Base-by-base conservation (phyloP, 1,140 invertebrate species). In the Euschistus heros region DNA sequence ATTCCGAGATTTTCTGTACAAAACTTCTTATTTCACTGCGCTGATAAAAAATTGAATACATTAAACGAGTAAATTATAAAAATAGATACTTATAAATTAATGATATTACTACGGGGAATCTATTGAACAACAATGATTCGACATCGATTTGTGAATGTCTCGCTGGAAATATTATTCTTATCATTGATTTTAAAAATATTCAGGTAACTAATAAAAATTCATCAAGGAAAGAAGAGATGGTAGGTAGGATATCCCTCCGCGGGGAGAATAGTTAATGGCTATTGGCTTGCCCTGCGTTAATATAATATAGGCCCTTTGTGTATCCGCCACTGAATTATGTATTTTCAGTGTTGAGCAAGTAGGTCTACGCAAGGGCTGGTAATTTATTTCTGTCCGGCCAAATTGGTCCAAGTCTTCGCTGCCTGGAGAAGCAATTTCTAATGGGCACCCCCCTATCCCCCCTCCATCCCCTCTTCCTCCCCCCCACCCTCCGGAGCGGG, bases 251-350 rank as follows among this genome's bases (percentile, higher is more conserved):
- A 57, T 57, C 26, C 20, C 20, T 26, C 20, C 10, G 24, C 54
- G 2, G 2, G 24, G 18, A 26, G 54, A 57, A 22, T 57, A 26
- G 54, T 24, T 57, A 57, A 57, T 57, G 54, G 24, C 24, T 22
- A 57, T 57, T 24, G 54, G 24, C 20, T 24, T 15, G 47, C 54
- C 24, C 54, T 15, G 20, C 5, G 54, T 24, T 57, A 57, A 57
- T 57, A 57, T 57, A 57, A 57, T 57, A 22, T 57, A 8, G 33
- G 15, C 54, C 54, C 54, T 57, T 57, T 57, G 54, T 57, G 54
- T 57, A 57, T 57, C 24, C 10, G 4, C 2, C 24, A 2, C 54
- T 57, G 54, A 57, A 57, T 57, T 57, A 57, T 57, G 54, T 57
- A 57, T 57, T 57, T 57, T 26, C 54, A 20, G 54, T 50, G 47